phyloP scores from a whole-genome alignment of 2,113 vertebrate genomes.

The Genyomyrus donnyi region DNA sequence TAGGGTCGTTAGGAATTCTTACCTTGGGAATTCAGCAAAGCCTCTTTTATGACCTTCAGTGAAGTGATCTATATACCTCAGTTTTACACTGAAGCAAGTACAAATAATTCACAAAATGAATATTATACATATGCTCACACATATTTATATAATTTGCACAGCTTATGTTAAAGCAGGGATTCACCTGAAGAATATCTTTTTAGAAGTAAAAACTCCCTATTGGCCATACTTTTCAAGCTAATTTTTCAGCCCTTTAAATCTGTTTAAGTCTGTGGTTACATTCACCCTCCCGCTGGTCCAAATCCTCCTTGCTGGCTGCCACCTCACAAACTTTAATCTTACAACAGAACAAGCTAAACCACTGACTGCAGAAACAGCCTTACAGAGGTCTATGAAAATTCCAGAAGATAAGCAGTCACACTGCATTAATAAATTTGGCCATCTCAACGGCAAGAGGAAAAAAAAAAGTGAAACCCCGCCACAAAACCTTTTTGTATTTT shows the following conservation, averaged over 20 bases:
- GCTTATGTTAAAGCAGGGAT: neutral
- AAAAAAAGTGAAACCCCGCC: neutral
- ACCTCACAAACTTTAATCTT: constrained; percentile 7
- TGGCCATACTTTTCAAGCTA: neutral
- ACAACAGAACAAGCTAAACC: neutral
- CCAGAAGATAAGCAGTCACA: neutral
- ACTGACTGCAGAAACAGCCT: neutral
- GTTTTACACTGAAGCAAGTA: neutral
- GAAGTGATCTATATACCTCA: neutral
- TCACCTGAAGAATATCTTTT: neutral
- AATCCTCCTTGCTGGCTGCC: neutral
- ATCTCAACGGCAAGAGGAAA: neutral
- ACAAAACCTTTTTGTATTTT: neutral
- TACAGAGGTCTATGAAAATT: neutral
- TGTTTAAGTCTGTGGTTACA: neutral
- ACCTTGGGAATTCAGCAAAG: neutral
- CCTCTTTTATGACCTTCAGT: neutral
- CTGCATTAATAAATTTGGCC: neutral
- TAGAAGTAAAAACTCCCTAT: neutral
- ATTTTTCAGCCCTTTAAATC: neutral
- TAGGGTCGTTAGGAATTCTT: neutral
- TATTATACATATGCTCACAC: neutral
- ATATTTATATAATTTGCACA: neutral
- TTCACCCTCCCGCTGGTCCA: neutral
- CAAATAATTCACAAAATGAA: neutral